Conservation (phyloP, 2,888 invertebrate species). For the Microplitis manilae region DNA sequence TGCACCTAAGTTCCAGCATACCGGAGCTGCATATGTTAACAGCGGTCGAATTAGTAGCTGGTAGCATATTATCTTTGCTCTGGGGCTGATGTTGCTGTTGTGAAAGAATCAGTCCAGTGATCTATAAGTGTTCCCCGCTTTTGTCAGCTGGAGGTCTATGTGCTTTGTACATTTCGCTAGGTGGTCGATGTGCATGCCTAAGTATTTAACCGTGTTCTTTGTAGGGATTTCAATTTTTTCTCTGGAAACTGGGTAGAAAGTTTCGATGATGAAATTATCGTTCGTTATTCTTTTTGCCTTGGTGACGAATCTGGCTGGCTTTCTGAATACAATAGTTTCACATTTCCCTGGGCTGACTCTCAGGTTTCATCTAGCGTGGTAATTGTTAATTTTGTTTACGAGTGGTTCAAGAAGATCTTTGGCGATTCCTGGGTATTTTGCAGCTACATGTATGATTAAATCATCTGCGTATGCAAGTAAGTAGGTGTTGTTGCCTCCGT, state of each 20-base stretch:
- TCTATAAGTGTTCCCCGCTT: slow-evolving; percentile 4
- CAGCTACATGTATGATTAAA: slow-evolving; percentile 29
- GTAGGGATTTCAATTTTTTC: slow-evolving; percentile 9
- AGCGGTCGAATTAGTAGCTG: slow-evolving; percentile 33
- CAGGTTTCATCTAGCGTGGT: slow-evolving; percentile 37
- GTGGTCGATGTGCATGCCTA: slow-evolving; percentile 37
- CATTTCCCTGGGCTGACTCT: slow-evolving; percentile 41
- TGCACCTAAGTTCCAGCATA: slow-evolving; percentile 35
- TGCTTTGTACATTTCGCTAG: neutral
- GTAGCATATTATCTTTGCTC: slow-evolving; percentile 36
- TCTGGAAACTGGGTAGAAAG: slow-evolving; percentile 8
- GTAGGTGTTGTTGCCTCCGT: slow-evolving; percentile 5
- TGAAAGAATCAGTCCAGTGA: slow-evolving; percentile 27
- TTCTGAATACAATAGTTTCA: slow-evolving; percentile 42
- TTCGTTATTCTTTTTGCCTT: neutral
- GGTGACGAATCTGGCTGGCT: neutral
- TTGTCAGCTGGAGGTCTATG: slow-evolving; percentile 19
- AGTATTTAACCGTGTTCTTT: slow-evolving; percentile 35
- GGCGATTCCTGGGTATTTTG: neutral
- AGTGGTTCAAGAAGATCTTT: slow-evolving; percentile 21
- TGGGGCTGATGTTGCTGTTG: neutral
- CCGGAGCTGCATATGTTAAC: slow-evolving; percentile 24
- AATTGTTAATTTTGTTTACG: slow-evolving; percentile 35
- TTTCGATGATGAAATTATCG: slow-evolving; percentile 11
- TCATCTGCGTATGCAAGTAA: slow-evolving; percentile 42